These are phyloP conservation scores for Chaetoderma sp. DNA, from an alignment of 2,888 invertebrate genomes.

Conservation along the genomic window DNA sequence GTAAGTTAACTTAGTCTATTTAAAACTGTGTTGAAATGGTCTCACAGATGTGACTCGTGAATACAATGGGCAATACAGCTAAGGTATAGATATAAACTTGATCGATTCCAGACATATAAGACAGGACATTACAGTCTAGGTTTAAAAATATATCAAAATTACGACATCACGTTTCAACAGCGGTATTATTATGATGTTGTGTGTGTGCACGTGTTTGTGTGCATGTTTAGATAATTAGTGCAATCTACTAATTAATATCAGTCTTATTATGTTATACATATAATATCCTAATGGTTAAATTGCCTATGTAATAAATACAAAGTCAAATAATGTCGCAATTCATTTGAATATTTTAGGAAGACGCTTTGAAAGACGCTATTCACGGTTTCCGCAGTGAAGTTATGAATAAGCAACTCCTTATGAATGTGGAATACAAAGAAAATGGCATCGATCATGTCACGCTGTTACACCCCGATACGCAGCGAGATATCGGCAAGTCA, in stretches of 20 bases:
- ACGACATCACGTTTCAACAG: no score
- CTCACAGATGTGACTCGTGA: no score
- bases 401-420: constrained; percentile 80
- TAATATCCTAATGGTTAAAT: no score
- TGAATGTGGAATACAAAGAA: constrained; percentile 85
- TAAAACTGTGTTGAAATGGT: not conserved
- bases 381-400: constrained; percentile 77
- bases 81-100: not conserved
- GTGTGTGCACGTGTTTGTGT: no score
- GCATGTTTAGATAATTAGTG: no score
- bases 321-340: not conserved
- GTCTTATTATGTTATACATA: no score
- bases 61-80: not conserved
- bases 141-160: no score
- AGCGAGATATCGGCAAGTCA: constrained; percentile 80
- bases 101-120: not conserved
- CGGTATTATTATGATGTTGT: no score
- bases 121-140: not conserved
- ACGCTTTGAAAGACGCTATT: constrained; percentile 82
- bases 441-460: constrained; percentile 53
- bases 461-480: constrained; percentile 63
- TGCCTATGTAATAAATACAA: no score
- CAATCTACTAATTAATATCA: no score
- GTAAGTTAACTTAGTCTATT: constrained; percentile 71
- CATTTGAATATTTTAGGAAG: constrained; percentile 72